Evolutionary conservation across 2,797 vertebrate genomes (phyloP).

Genomic region (Rousettus madagascariensis): DNA sequence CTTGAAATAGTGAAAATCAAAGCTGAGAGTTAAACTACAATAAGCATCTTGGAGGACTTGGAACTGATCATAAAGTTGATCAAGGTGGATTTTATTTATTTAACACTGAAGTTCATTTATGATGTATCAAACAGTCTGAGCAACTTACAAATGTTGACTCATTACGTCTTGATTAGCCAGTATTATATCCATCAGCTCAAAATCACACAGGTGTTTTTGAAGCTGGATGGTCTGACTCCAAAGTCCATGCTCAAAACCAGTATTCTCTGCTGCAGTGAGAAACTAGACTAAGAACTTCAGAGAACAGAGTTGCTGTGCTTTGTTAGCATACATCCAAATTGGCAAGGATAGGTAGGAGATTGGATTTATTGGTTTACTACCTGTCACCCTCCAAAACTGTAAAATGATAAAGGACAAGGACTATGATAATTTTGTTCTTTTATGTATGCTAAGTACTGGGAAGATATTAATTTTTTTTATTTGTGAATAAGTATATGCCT

Average conservation of each 20-base stretch:
- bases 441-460: not conserved
- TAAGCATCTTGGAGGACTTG: not conserved
- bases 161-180: not conserved
- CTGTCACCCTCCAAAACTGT: not conserved
- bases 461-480: not conserved
- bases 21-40: not conserved
- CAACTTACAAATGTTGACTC: not conserved
- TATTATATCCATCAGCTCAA: not conserved
- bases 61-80: not conserved
- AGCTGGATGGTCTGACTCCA: not conserved
- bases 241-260: not conserved
- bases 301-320: not conserved
- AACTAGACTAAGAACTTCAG: not conserved
- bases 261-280: not conserved
- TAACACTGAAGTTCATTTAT: not conserved
- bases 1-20: slow-evolving; percentile 32
- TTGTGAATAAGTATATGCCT: not conserved
- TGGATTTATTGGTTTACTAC: not conserved
- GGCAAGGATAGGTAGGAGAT: not conserved
- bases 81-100: not conserved
- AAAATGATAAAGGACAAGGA: not conserved
- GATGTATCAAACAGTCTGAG: not conserved
- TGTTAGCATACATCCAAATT: not conserved
- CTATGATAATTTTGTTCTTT: not conserved
- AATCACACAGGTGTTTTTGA: not conserved